Conservation (phyloP, 2,888 invertebrate genomes). For the Apodemia zela region DNA sequence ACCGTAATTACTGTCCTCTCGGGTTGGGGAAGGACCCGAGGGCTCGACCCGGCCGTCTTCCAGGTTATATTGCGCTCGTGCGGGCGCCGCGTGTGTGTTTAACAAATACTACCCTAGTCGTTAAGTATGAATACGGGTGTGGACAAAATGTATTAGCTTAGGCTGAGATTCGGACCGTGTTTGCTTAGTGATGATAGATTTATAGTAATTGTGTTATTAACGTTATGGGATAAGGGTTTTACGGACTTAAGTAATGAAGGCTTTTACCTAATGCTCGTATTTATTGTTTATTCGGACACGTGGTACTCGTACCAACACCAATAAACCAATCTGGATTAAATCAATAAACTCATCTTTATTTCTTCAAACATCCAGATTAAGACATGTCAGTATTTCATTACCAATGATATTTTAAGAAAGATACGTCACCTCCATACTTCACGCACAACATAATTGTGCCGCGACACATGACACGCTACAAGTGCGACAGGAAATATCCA, state of each 20-base stretch:
- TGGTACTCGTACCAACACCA: too few relatives aligned
- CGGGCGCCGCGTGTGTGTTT: constrained; percentile 76
- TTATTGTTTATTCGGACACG: constrained; percentile 60
- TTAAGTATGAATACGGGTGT: constrained; percentile 80
- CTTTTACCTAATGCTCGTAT: constrained; percentile 73
- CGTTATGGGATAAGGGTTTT: constrained; percentile 80
- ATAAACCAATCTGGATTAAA: too few relatives aligned
- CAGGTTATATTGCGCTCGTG: constrained; percentile 76
- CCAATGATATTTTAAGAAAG: too few relatives aligned
- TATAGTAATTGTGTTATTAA: constrained; percentile 81
- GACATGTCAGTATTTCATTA: too few relatives aligned
- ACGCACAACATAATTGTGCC: too few relatives aligned
- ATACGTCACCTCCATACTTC: too few relatives aligned
- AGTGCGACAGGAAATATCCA: too few relatives aligned
- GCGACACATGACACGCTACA: too few relatives aligned
- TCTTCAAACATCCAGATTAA: too few relatives aligned
- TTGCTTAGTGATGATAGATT: constrained; percentile 79
- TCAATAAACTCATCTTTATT: too few relatives aligned
- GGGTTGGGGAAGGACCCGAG: constrained; percentile 71
- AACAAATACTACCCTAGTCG: constrained; percentile 77
- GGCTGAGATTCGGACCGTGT: constrained; percentile 79
- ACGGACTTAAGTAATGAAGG: constrained; percentile 79
- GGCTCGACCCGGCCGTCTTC: constrained; percentile 73
- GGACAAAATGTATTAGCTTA: constrained; percentile 81
- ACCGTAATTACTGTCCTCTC: constrained; percentile 81